Percentiles rank a stretch among this genome's conserved stretches.
Evolutionary conservation across 2,797 vertebrate genomes (phyloP).

Genomic region (Lacerta agilis): DNA sequence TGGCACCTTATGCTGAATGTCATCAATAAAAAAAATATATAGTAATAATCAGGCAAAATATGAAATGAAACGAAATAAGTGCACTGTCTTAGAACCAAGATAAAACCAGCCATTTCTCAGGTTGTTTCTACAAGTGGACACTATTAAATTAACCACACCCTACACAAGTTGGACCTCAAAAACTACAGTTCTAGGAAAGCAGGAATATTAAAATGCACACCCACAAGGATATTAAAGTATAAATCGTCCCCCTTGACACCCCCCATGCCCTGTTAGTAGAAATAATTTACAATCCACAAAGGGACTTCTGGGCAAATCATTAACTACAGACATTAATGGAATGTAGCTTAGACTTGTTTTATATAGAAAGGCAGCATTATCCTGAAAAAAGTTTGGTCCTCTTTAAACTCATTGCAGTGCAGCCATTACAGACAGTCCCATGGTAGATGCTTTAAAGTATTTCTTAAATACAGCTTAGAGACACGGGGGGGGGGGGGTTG

Average conservation of each 20-base stretch:
- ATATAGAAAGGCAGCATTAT: slow-evolving; percentile 83
- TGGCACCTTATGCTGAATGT: slow-evolving; percentile 77
- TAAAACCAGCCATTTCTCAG: slow-evolving; percentile 66
- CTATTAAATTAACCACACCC: slow-evolving; percentile 75
- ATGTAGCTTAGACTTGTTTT: slow-evolving; percentile 83
- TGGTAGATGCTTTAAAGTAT: slow-evolving; percentile 62
- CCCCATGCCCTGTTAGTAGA: slow-evolving; percentile 72
- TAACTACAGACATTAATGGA: slow-evolving; percentile 81
- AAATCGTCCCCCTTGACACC: slow-evolving; percentile 71
- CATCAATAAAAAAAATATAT: slow-evolving; percentile 55
- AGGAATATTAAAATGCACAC: slow-evolving; percentile 79
- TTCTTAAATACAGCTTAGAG: slow-evolving; percentile 59
- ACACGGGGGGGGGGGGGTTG: slow-evolving; percentile 42
- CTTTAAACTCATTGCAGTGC: slow-evolving; percentile 77
- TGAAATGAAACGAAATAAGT: slow-evolving; percentile 63
- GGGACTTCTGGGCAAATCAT: slow-evolving; percentile 78
- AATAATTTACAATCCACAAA: slow-evolving; percentile 81
- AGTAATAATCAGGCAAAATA: slow-evolving; percentile 64
- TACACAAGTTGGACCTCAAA: slow-evolving; percentile 74
- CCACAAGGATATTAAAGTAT: slow-evolving; percentile 79
- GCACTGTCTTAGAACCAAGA: slow-evolving; percentile 74
- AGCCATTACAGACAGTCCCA: slow-evolving; percentile 76
- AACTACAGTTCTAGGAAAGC: slow-evolving; percentile 77
- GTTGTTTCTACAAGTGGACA: slow-evolving; percentile 66
- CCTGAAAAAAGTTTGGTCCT: slow-evolving; percentile 85